Evolutionary conservation across 2,797 vertebrate genomes (phyloP).

Genomic region (Dendrocincla fuliginosa): DNA sequence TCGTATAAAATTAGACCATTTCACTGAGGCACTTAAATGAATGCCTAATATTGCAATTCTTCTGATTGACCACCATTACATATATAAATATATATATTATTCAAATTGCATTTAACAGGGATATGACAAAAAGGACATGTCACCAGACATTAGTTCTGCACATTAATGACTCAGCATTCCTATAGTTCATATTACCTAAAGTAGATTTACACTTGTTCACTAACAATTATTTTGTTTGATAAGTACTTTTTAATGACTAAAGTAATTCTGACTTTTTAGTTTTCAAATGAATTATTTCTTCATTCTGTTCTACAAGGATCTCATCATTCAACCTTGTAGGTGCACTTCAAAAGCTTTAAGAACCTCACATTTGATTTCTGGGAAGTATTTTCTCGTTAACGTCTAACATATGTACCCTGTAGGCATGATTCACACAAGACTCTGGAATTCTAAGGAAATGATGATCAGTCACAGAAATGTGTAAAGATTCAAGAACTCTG

Average conservation of each 20-base stretch:
- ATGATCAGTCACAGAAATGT: slow-evolving; percentile 80
- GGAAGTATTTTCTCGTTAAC: slow-evolving; percentile 82
- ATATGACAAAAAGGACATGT: background rate
- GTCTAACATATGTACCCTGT: slow-evolving; percentile 83
- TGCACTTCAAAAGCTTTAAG: slow-evolving; percentile 55
- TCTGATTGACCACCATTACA: background rate
- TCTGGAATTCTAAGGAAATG: slow-evolving; percentile 80
- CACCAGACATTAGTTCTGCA: background rate
- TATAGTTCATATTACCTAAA: background rate
- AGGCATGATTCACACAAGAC: slow-evolving; percentile 83
- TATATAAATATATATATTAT: background rate
- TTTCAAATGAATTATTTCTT: background rate
- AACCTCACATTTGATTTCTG: slow-evolving; percentile 75
- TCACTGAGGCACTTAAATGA: background rate
- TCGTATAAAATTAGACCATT: background rate
- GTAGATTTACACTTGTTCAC: background rate
- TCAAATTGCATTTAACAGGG: background rate
- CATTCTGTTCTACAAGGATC: background rate
- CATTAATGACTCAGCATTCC: background rate
- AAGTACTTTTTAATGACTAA: background rate
- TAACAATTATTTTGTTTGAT: background rate
- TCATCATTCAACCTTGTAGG: slow-evolving; percentile 11
- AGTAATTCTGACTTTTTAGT: background rate
- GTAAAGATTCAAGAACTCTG: slow-evolving; percentile 79
- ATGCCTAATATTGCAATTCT: background rate